Base-by-base conservation (phyloP, 53 echinoderm and acorn worm genomes). In the Paracentrotus lividus region DNA sequence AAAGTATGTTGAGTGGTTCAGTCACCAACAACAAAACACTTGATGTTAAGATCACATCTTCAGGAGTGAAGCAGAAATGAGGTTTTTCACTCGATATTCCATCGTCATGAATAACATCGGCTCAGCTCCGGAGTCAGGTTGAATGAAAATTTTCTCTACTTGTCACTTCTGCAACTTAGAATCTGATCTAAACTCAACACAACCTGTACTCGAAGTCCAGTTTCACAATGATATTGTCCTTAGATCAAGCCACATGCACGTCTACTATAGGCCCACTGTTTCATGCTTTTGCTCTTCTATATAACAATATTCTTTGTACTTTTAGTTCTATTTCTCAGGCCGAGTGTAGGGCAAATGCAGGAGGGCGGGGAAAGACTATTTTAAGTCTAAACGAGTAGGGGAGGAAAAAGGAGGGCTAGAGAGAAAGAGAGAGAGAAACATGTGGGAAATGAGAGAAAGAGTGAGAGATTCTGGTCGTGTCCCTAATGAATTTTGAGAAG, bases 401-500 rank as follows among this genome's bases (percentile, higher is more conserved):
- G 26, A 81, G 18, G 20, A 76, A 76, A 64, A 64, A 18, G 14
- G 54, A 54, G 54, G 13, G 12, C 13, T 26, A 77, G 2, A 26
- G 27, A 32, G 47, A 47, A 47, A 45, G 24, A 27, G 47, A 81
- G 45, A n/a, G 20, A 76, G 47, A 7, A 4, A n/a, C 2, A 81
- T 14, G 23, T 18, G 23, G 55, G 36, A 38, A 86, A 34, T 55
- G 55, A 55, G 86, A 33, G 54, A 55, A 56, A 55, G 55, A 34
- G 38, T 34, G 57, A 86, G 34, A 56, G 86, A 56, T 44, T 21
- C 36, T 56, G 86, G 34, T 86, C 53, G 18, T 20, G 1, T 86
- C 54, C 56, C 56, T 86, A 33, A 53, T 86, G 86, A 55, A 86
- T 55, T 86, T 86, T 86, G 86, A 55, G 86, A 86, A 53, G 61